phyloP scores from a whole-genome alignment of 1,140 invertebrate species.

The Drosophila sp. region DNA sequence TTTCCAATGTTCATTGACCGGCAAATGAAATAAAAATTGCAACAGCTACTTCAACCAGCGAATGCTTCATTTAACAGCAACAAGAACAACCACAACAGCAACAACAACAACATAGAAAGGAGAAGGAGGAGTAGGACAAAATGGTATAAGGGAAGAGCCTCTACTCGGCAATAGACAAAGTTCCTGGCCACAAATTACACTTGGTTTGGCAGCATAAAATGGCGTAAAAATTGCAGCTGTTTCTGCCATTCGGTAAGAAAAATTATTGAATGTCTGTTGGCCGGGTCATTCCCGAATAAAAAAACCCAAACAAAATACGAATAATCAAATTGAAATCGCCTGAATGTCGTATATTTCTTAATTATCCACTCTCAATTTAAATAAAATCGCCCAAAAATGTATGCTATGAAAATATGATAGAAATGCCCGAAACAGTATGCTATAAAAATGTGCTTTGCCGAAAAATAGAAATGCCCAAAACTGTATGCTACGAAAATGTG shows the following conservation, averaged over 20 bases:
- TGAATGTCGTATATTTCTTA: background rate
- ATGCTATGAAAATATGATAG: too few species aligned
- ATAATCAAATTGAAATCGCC: background rate
- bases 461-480: background rate
- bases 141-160: conserved; percentile 19
- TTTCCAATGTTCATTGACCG: conserved; percentile 78
- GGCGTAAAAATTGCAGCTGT: conserved; percentile 79
- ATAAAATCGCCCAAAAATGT: too few species aligned
- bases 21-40: conserved; percentile 80
- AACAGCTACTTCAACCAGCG: conserved; percentile 71
- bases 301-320: background rate
- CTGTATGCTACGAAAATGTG: too few species aligned
- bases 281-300: background rate
- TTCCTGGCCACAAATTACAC: conserved; percentile 78
- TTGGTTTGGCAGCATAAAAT: conserved; percentile 74
- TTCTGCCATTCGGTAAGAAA: conserved; percentile 59
- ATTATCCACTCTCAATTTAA: too few species aligned
- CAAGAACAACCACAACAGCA: conserved; percentile 30
- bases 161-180: conserved; percentile 71
- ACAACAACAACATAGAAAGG: conserved; percentile 11
- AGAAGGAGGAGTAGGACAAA: background rate
- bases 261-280: conserved; percentile 70
- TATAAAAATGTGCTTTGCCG: too few species aligned
- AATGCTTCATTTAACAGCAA: conserved; percentile 77
- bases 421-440: too few species aligned